Base-by-base conservation (phyloP, 2,888 invertebrate genomes). In the Brachylomia viminalis region DNA sequence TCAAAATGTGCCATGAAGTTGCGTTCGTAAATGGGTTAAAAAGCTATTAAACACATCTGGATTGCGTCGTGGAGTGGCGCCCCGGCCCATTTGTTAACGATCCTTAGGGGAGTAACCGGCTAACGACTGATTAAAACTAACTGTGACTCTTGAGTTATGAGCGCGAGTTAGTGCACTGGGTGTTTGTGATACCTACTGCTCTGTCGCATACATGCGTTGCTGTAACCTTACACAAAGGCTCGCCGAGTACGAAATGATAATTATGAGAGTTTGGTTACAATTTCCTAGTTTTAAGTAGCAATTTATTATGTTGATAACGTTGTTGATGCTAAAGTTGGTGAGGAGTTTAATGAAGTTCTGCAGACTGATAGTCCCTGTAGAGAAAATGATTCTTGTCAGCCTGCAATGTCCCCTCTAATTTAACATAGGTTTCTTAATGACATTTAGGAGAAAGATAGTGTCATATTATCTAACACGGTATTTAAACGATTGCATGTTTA, bases 31-130 rank as follows among this genome's bases (percentile, higher is more conserved):
- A 92, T 90, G 89, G 88, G 91, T 92, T 92, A 92, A 91, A 92
- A 92, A 91, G 90, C 92, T 90, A 92, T 93, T 92, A 92, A 91
- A 91, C 91, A 80, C 93, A 92, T 92, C 93, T 93, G 93, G 92
- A 90, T 90, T 90, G 86, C 90, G 90, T 92, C 80, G 88, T 71
- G 72, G 85, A 87, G 73, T 79, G 87, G 72, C 68, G 86, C 56
- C 38, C 56, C 38, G 75, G 74, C 75, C 72, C 89, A 90, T 92
- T 91, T 87, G 90, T 90, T 91, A 92, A 91, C 91, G 92, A 89
- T 84, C 85, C 89, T 83, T 80, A 71, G 85, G 89, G 90, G 89
- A 87, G 85, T 80, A 68, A 66, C 68, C 71, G 64, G 84, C 87
- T 89, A 91, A 90, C 91, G 89, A 90, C 89, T 91, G 91, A 92